Base-by-base conservation (phyloP, 2,797 vertebrate genomes). In the Heliangelus exortis region DNA sequence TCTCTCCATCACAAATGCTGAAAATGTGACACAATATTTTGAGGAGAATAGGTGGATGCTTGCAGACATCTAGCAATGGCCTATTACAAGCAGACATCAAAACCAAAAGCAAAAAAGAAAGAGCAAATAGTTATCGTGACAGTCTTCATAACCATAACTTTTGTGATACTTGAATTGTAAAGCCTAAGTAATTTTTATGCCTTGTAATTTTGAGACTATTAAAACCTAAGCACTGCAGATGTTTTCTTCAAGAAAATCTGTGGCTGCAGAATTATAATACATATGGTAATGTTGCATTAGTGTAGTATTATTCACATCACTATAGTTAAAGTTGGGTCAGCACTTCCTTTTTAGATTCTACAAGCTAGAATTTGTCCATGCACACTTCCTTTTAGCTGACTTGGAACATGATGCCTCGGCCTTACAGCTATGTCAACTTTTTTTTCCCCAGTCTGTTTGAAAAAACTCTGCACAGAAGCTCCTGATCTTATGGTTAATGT, bases 281-380 rank as follows among this genome's bases (percentile, higher is more conserved):
- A 62, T 87, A 92, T 93, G 77, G 82, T 94, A 96, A 96, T 92
- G 54, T 20, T 82, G 77, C 58, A 91, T 96, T 96, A 90, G 83
- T 28, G 77, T 83, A 92, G 80, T 55, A 93, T 94, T 97, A 91
- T 95, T 93, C 89, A 43, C 86, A 89, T 45, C 23, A 93, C 51
- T 95, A 71, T 67, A 86, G 89, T 95, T 95, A 96, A 95, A 94
- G 69, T 89, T 95, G 65, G 84, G 87, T 97, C 85, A 95, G 80
- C 78, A 92, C 73, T 91, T 95, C 76, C 86, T 94, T 96, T 86
- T 86, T n/a, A 91, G 76, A 81, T 25, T 93, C 45, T 77, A 75
- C 63, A 74, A 80, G 63, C 87, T 81, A 84, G 28, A 39, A 28
- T 84, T 96, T 93, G 68, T 77, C 85, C 62, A 66, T 66, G 75